Percentiles rank a stretch among this genome's conserved stretches.
Evolutionary conservation across 2,888 invertebrate genomes (phyloP).

Genomic region (Diachrysia chrysitis): DNA sequence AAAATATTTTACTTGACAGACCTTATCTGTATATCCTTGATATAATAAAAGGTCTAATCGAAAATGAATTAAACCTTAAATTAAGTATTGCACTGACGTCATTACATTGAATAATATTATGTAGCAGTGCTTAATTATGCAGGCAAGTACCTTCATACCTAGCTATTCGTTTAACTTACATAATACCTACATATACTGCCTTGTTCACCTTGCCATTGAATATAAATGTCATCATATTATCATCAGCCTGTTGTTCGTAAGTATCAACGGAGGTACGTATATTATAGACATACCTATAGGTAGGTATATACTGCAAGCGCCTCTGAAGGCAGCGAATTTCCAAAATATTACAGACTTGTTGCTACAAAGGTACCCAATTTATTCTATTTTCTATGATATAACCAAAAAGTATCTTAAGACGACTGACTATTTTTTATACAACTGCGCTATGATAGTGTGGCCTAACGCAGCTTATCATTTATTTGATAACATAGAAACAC

Average conservation of each 20-base stretch:
- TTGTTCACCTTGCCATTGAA: constrained; percentile 30
- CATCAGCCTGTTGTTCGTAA: background rate
- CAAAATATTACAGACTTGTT: background rate
- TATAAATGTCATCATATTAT: constrained; percentile 17
- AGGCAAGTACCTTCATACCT: constrained; percentile 7
- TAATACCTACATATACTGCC: constrained; percentile 18
- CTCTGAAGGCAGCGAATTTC: background rate
- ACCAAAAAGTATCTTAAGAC: background rate
- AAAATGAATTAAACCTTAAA: constrained; percentile 4
- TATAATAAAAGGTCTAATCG: background rate
- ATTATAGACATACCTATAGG: no score
- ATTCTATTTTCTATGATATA: no score
- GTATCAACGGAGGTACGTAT: no score
- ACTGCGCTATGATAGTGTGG: background rate
- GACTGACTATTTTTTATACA: background rate
- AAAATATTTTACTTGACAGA: constrained; percentile 1
- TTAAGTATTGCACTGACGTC: constrained; percentile 9
- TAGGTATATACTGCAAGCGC: background rate
- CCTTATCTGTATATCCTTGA: constrained; percentile 3
- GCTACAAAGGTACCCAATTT: no score
- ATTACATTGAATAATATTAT: constrained; percentile 5
- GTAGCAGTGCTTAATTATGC: background rate
- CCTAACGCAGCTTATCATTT: background rate
- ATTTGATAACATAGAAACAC: background rate
- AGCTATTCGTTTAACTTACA: constrained; percentile 17